phyloP scores from a whole-genome alignment of 1,140 invertebrate species.

The Lucilia cuprina region DNA sequence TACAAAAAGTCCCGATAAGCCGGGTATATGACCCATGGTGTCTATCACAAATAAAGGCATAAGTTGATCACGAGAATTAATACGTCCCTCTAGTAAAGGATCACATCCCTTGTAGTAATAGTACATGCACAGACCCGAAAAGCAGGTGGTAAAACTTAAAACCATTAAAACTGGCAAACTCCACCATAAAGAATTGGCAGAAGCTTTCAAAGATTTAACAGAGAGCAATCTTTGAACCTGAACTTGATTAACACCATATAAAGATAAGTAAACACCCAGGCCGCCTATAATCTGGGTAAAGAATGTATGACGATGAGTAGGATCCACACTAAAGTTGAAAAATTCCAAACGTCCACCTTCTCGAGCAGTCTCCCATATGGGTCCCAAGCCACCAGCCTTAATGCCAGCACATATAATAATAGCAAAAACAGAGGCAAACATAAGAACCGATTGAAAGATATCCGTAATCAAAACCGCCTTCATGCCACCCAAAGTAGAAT shows the following conservation, averaged over 20 bases:
- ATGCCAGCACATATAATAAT: slow-evolving; percentile 76
- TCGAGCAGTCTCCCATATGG: slow-evolving; percentile 73
- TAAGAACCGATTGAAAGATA: slow-evolving; percentile 81
- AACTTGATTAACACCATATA: slow-evolving; percentile 84
- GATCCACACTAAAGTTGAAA: slow-evolving; percentile 71
- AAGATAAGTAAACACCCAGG: slow-evolving; percentile 73
- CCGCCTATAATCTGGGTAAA: slow-evolving; percentile 78
- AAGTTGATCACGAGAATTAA: slow-evolving; percentile 67
- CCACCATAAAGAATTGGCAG: slow-evolving; percentile 72
- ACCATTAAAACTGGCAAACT: slow-evolving; percentile 74
- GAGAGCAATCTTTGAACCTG: slow-evolving; percentile 88
- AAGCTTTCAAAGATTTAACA: slow-evolving; percentile 72
- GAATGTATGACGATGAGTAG: slow-evolving; percentile 76
- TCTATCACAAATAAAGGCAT: slow-evolving; percentile 83
- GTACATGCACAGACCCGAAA: slow-evolving; percentile 81
- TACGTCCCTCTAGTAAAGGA: slow-evolving; percentile 68
- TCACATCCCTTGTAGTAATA: slow-evolving; percentile 79
- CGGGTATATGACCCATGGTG: slow-evolving; percentile 71
- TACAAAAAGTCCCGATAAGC: slow-evolving; percentile 81
- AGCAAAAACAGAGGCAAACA: slow-evolving; percentile 78
- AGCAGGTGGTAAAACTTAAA: slow-evolving; percentile 74
- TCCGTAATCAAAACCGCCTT: slow-evolving; percentile 90
- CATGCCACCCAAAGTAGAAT: slow-evolving; percentile 86
- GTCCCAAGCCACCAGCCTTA: slow-evolving; percentile 69
- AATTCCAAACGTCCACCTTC: slow-evolving; percentile 70